phyloP scores from a whole-genome alignment of 2,797 vertebrate genomes.

The Acrossocheilus wenchowensis region DNA sequence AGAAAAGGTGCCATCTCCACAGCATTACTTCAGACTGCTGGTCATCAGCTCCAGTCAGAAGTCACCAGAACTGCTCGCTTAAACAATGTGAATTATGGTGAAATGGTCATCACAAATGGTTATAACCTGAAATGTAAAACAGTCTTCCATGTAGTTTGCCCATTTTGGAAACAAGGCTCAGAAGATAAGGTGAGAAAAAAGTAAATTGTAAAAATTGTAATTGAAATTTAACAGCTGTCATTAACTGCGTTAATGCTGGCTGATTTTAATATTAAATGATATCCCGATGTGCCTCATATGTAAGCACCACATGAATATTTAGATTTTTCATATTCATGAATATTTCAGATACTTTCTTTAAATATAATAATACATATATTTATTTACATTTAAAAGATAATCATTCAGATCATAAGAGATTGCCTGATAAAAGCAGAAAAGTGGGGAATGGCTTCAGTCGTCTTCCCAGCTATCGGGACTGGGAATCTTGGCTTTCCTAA shows the following conservation, averaged over 20 bases:
- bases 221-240: neutral
- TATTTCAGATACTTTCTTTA: neutral
- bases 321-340: too few relatives aligned
- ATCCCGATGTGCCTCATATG: neutral
- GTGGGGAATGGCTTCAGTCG: slow-evolving; percentile 72
- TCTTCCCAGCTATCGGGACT: slow-evolving; percentile 88
- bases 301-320: neutral
- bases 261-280: neutral
- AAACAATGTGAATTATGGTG: slow-evolving; percentile 30
- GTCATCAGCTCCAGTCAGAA: slow-evolving; percentile 75
- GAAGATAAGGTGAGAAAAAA: slow-evolving; percentile 72
- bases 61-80: slow-evolving; percentile 29
- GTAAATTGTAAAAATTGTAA: neutral
- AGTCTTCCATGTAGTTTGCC: slow-evolving; percentile 81
- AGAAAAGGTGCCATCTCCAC: slow-evolving; percentile 78
- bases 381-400: slow-evolving; percentile 58
- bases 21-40: slow-evolving; percentile 81
- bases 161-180: slow-evolving; percentile 64
- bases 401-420: slow-evolving; percentile 70
- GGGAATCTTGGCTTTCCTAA: slow-evolving; percentile 86
- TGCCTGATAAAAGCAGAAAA: slow-evolving; percentile 81
- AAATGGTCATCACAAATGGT: slow-evolving; percentile 76
- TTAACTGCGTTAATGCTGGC: neutral
- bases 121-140: slow-evolving; percentile 71
- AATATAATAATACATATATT: neutral